Evolutionary conservation across 2,113 vertebrate genomes (phyloP).

Genomic region (Perognathus longimembris): DNA sequence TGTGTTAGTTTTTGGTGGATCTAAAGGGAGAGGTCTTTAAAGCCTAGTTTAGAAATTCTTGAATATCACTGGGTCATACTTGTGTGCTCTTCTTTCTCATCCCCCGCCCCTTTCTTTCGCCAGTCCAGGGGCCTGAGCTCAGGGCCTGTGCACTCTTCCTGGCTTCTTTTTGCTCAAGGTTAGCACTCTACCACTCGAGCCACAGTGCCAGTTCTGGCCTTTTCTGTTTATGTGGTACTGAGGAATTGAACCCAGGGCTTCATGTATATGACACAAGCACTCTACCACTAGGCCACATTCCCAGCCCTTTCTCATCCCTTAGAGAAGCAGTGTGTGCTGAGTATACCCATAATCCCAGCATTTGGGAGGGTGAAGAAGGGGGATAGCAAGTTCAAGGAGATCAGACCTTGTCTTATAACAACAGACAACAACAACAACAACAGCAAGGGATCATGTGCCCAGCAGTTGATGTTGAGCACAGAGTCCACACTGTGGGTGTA

Average conservation of each 20-base stretch:
- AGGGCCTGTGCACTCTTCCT: too few species aligned
- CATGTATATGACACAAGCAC: too few species aligned
- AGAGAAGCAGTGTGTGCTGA: neutral
- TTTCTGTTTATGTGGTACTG: too few species aligned
- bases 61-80: neutral
- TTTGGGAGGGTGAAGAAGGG: neutral
- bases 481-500: fast-evolving
- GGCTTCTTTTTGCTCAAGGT: too few species aligned
- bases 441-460: neutral
- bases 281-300: too few species aligned
- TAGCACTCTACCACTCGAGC: too few species aligned
- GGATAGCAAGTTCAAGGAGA: neutral
- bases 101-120: too few species aligned
- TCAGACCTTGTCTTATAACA: neutral
- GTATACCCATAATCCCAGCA: neutral
- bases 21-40: neutral
- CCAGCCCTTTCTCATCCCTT: neutral
- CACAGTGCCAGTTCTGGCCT: too few species aligned
- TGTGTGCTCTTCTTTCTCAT: neutral
- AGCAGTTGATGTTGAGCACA: neutral
- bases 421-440: too few species aligned
- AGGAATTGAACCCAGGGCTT: too few species aligned
- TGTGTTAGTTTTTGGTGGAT: neutral
- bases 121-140: too few species aligned
- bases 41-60: neutral